Base-by-base conservation (phyloP, 2,113 vertebrate species). In the Archilochus colubris region DNA sequence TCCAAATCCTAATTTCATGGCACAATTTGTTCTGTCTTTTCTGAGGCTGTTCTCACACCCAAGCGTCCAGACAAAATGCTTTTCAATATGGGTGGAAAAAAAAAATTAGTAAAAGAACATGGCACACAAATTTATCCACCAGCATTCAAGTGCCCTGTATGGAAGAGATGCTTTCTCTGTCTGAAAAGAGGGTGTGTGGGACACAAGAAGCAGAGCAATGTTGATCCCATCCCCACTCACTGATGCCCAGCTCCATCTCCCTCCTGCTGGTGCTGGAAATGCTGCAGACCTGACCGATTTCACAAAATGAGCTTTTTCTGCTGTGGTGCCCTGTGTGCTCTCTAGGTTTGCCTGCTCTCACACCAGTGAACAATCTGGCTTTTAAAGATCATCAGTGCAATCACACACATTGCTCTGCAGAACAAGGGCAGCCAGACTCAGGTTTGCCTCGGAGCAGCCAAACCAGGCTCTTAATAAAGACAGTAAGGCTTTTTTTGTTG, bases 1-100 rank as follows among this genome's bases (percentile, higher is more conserved):
- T 92, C 48, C 51, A 85, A 87, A 89, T 85, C 80, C 70, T 17
- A 33, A 89, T 93, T 95, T 94, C 85, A 89, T 21, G 28, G 78
- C 28, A 38, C 22, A 62, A 40, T 76, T 94, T 91, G 63, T 58
- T 75, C 72, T 74, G 31, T 77, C 17, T 82, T 46, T 91, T 31
- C 82, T 48, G 46, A 74, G 46, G 8, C 62, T 81, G 53, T 67
- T 88, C 82, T 90, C 82, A 94, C 72, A 82, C 19, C 38, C 3
- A 4, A 80, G 30, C 0, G 0, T 9, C 15, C 72, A 74, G 46
- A 53, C 28, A 80, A 82, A 77, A 59, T 53, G 3, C 17, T 77
- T 82, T 83, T 64, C 4, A 38, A 86, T 61, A 88, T 20, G 30
- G 6, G 7, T 13, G 11, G 28, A 10, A n/a, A 64, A 46, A 38